A percentile compares a stretch with the other conserved stretches of the same genome.
phyloP scores from a whole-genome alignment of 2,888 invertebrate genomes.

The Drosophila siamana region DNA sequence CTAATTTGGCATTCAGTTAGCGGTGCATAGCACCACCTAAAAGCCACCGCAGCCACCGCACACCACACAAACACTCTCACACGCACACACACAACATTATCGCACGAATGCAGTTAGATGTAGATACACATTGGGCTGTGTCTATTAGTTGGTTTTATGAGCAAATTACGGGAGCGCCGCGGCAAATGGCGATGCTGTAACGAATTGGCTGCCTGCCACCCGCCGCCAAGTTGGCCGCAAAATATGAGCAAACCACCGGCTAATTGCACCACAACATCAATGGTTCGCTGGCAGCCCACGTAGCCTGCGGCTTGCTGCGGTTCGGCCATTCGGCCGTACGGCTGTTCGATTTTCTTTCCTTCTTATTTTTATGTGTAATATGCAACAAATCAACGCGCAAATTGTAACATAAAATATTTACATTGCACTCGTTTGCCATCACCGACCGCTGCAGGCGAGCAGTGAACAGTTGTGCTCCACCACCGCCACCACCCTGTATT shows the following conservation, averaged over 20 bases:
- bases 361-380: slow-evolving; percentile 59
- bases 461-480: not conserved
- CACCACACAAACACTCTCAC: slow-evolving; percentile 18
- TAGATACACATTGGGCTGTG: slow-evolving; percentile 33
- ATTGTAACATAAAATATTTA: slow-evolving; percentile 79
- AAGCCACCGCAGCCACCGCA: slow-evolving; percentile 15
- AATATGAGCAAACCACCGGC: slow-evolving; percentile 58
- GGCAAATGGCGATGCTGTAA: slow-evolving; percentile 56
- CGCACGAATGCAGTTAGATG: not conserved
- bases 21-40: slow-evolving; percentile 10
- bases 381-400: slow-evolving; percentile 77
- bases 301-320: slow-evolving; percentile 61
- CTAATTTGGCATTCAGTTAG: slow-evolving; percentile 41
- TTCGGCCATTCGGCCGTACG: slow-evolving; percentile 45
- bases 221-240: slow-evolving; percentile 46
- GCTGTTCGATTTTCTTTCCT: not conserved
- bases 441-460: slow-evolving; percentile 2
- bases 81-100: slow-evolving; percentile 3
- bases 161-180: slow-evolving; percentile 78
- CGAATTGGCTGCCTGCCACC: slow-evolving; percentile 29
- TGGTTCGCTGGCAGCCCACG: slow-evolving; percentile 60
- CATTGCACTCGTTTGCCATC: slow-evolving; percentile 38
- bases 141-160: slow-evolving; percentile 76
- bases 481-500: slow-evolving; percentile 28
- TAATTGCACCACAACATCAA: slow-evolving; percentile 66